A percentile compares a stretch with the other conserved stretches of the same genome.
Conservation (phyloP, 2,113 vertebrate genomes). For the Prietella phreatophila region DNA sequence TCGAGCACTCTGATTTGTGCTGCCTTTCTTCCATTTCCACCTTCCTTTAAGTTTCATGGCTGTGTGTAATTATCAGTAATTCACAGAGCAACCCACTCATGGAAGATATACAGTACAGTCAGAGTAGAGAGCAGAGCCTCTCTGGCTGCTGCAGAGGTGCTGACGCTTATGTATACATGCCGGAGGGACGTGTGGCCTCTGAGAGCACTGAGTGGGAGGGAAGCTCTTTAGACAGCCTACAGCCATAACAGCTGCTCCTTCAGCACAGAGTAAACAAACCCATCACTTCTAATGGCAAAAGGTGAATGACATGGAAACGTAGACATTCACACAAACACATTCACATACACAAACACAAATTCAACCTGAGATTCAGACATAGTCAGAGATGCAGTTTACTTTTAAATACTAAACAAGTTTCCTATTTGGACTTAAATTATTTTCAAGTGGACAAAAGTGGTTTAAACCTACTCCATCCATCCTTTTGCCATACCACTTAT, state of each 20-base stretch:
- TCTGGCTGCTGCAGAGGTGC: slow-evolving; percentile 14
- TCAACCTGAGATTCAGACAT: slow-evolving; percentile 1
- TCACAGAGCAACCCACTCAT: background rate
- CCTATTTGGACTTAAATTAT: background rate
- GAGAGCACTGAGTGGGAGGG: slow-evolving; percentile 35
- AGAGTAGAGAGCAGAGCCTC: slow-evolving; percentile 3
- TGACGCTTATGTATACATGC: slow-evolving; percentile 2
- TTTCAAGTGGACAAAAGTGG: background rate
- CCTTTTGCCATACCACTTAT: no score
- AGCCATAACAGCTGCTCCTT: slow-evolving; percentile 40
- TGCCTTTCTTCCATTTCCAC: background rate
- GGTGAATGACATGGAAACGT: slow-evolving; percentile 17
- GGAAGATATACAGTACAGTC: slow-evolving; percentile 5
- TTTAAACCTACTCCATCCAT: background rate
- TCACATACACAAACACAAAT: background rate
- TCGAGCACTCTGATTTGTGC: slow-evolving; percentile 5
- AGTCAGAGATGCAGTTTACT: background rate
- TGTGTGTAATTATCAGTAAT: slow-evolving; percentile 14
- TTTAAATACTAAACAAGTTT: background rate
- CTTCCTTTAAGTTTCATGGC: background rate
- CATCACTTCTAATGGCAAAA: slow-evolving; percentile 33
- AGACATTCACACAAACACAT: background rate
- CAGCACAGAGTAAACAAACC: slow-evolving; percentile 33
- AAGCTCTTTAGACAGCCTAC: slow-evolving; percentile 16
- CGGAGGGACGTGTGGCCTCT: slow-evolving; percentile 25